Conservation (phyloP, 1,140 invertebrate genomes). For the Choristoneura fumiferana region DNA sequence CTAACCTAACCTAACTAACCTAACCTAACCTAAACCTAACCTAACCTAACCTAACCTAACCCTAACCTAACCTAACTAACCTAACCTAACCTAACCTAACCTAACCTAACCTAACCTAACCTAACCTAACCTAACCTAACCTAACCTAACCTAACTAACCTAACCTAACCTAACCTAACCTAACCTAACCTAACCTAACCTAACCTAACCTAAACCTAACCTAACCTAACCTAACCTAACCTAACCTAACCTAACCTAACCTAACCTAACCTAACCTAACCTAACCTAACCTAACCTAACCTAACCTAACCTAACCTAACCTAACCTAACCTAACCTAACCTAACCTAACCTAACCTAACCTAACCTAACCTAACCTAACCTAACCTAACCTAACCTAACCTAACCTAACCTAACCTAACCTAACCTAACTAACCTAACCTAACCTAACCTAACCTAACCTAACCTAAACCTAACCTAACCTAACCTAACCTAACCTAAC, state of each 20-base stretch:
- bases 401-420: slow-evolving; percentile 23
- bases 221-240: slow-evolving; percentile 49
- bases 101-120: slow-evolving; percentile 35
- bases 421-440: slow-evolving; percentile 35
- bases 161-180: slow-evolving; percentile 54
- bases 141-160: slow-evolving; percentile 51
- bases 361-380: slow-evolving; percentile 18
- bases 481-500: slow-evolving; percentile 51
- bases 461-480: no score
- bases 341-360: slow-evolving; percentile 21
- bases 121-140: slow-evolving; percentile 37
- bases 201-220: no score
- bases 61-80: no score
- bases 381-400: slow-evolving; percentile 22
- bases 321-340: slow-evolving; percentile 27
- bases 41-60: no score
- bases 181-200: slow-evolving; percentile 46
- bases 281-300: slow-evolving; percentile 30
- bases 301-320: slow-evolving; percentile 29
- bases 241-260: slow-evolving; percentile 50
- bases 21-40: no score
- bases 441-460: slow-evolving; percentile 43
- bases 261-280: slow-evolving; percentile 25
- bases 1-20: slow-evolving; percentile 33
- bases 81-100: slow-evolving; percentile 23